These are phyloP conservation scores for Steinernema hermaphroditum DNA, from an alignment of 2,888 invertebrate genomes.

Conservation along the genomic window DNA sequence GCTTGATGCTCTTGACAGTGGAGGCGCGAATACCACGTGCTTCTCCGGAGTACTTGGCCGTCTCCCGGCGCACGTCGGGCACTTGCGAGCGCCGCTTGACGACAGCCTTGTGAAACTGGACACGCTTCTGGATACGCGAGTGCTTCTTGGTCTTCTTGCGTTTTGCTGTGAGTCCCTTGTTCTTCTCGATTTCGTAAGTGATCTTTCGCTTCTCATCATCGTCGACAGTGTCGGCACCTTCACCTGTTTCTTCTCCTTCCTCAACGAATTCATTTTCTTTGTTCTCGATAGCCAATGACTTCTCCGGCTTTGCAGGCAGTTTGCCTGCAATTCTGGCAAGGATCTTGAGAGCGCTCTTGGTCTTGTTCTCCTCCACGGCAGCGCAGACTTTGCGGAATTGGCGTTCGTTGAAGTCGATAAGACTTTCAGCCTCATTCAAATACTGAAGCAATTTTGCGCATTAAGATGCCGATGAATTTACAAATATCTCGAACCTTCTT, in stretches of 20 bases:
- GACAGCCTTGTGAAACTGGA: conserved; percentile 81
- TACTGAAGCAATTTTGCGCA: background rate
- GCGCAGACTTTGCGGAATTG: conserved; percentile 20
- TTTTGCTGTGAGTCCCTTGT: conserved; percentile 41
- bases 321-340: conserved; percentile 16
- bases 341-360: background rate
- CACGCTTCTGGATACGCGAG: conserved; percentile 82
- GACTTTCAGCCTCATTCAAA: background rate
- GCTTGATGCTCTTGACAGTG: conserved; percentile 85
- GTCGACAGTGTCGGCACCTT: conserved; percentile 38
- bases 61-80: conserved; percentile 80
- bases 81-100: conserved; percentile 90
- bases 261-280: conserved; percentile 37
- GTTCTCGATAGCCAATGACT: background rate
- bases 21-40: conserved; percentile 87
- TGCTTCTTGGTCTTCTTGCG: conserved; percentile 49
- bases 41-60: conserved; percentile 85
- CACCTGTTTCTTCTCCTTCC: conserved; percentile 40
- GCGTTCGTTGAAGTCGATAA: conserved; percentile 19
- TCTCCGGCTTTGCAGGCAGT: conserved; percentile 10
- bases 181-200: conserved; percentile 73
- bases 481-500: conserved; percentile 67
- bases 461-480: too few species aligned
- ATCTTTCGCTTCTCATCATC: conserved; percentile 77
- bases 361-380: background rate